A percentile compares a stretch with the other conserved stretches of the same genome.
Conservation (phyloP, 2,113 vertebrate genomes). For the Aegithalos caudatus region DNA sequence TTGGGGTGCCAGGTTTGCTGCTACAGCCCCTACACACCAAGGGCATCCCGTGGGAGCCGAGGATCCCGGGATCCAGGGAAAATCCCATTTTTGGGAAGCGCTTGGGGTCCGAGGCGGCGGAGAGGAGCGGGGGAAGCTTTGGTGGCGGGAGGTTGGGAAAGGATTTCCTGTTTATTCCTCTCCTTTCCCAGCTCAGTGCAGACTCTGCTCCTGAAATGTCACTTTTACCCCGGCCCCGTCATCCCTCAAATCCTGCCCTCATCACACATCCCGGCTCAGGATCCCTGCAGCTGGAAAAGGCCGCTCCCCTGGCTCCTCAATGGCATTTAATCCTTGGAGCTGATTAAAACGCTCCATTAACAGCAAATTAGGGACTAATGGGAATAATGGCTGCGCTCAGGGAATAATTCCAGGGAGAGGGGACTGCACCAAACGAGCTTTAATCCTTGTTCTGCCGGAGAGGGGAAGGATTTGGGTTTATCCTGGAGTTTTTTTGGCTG, state of each 20-base stretch:
- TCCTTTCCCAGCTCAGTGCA: fast-evolving
- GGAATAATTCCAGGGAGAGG: background rate
- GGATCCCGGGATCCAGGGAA: background rate
- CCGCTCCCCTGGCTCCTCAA: background rate
- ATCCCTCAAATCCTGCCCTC: background rate
- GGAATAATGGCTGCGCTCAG: fast-evolving
- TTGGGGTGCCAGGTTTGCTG: background rate
- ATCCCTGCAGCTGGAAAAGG: background rate
- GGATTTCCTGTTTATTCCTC: constrained; percentile 32
- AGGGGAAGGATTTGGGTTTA: background rate
- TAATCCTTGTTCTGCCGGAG: background rate
- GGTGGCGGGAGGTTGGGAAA: background rate
- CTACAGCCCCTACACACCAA: fast-evolving
- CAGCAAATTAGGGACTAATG: background rate
- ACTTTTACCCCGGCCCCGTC: background rate
- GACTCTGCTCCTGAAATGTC: background rate
- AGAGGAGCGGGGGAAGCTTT: background rate
- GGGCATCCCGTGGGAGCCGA: fast-evolving
- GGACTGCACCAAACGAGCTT: background rate
- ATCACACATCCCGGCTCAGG: fast-evolving
- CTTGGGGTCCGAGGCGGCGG: fast-evolving
- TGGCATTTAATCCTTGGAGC: background rate
- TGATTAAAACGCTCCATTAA: constrained; percentile 14
- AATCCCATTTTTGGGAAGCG: background rate
- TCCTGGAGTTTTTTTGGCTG: background rate